phyloP scores from a whole-genome alignment of 1,140 invertebrate species.

The Carcinoscorpius rotundicauda region DNA sequence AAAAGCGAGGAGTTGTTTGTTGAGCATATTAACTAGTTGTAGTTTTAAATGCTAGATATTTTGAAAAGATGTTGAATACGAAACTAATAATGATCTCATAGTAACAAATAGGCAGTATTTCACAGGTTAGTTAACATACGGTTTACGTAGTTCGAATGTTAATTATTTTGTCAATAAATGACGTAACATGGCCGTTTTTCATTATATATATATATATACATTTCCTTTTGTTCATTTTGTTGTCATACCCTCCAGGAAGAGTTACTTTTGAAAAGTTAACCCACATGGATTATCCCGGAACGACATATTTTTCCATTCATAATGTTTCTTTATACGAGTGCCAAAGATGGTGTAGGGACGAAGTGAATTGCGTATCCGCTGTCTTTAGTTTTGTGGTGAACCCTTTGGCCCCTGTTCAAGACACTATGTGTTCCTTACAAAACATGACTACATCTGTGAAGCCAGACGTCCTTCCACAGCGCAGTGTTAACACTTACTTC shows the following conservation, averaged over 20 bases:
- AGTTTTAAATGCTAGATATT: too few relatives aligned
- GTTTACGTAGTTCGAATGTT: too few relatives aligned
- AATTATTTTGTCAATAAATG: too few relatives aligned
- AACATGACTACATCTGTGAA: slow-evolving; percentile 83
- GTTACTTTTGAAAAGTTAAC: slow-evolving; percentile 88
- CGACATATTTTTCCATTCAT: slow-evolving; percentile 80
- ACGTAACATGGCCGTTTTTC: too few relatives aligned
- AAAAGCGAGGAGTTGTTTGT: too few relatives aligned
- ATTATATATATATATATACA: too few relatives aligned
- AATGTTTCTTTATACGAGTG: slow-evolving; percentile 87
- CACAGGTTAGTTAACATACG: too few relatives aligned
- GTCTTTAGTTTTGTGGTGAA: slow-evolving; percentile 86
- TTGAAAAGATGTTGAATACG: too few relatives aligned
- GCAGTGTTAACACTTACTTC: slow-evolving; percentile 83
- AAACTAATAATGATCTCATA: too few relatives aligned
- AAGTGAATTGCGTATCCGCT: slow-evolving; percentile 76
- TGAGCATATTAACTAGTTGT: too few relatives aligned
- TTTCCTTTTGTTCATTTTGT: too few relatives aligned
- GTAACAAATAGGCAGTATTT: too few relatives aligned
- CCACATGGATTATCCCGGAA: slow-evolving; percentile 77
- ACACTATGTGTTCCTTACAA: slow-evolving; percentile 80
- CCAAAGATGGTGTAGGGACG: slow-evolving; percentile 85
- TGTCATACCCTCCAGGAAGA: slow-evolving; percentile 30
- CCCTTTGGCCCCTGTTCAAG: slow-evolving; percentile 77
- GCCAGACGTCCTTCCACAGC: slow-evolving; percentile 58